Evolutionary conservation across 2,888 invertebrate species (phyloP).

Genomic region (Hyalella azteca): DNA sequence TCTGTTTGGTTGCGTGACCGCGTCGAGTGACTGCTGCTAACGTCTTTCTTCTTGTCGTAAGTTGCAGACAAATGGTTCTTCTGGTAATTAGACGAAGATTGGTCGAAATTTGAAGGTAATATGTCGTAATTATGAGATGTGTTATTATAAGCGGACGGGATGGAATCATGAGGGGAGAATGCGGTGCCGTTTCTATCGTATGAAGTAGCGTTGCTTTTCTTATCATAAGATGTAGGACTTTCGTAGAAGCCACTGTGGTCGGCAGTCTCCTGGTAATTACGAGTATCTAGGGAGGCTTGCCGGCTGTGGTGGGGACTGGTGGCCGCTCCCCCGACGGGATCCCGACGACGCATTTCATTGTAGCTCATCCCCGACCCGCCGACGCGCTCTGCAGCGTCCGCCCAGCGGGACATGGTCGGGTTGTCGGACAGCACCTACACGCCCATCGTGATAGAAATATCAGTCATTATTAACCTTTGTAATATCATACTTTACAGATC

Average conservation of each 20-base stretch:
- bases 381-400: constrained; percentile 53
- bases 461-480: too few relatives aligned
- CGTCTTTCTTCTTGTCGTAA: too few relatives aligned
- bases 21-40: too few relatives aligned
- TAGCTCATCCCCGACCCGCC: constrained; percentile 35
- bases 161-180: neutral
- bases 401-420: constrained; percentile 55
- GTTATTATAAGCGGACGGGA: too few relatives aligned
- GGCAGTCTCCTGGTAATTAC: constrained; percentile 37
- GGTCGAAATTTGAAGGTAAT: too few relatives aligned
- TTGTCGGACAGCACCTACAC: constrained; percentile 55
- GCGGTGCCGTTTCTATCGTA: neutral
- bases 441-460: too few relatives aligned
- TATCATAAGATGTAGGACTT: neutral
- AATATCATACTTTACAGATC: too few relatives aligned
- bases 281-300: constrained; percentile 47
- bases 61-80: too few relatives aligned
- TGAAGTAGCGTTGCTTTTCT: neutral
- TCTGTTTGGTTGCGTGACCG: too few relatives aligned
- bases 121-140: too few relatives aligned
- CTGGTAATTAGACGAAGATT: too few relatives aligned
- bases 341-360: constrained; percentile 52
- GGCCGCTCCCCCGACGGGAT: constrained; percentile 54
- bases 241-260: too few relatives aligned
- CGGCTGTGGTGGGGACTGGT: constrained; percentile 53